Conservation (phyloP, 1,140 invertebrate species). For the Bombus sylvicola region DNA sequence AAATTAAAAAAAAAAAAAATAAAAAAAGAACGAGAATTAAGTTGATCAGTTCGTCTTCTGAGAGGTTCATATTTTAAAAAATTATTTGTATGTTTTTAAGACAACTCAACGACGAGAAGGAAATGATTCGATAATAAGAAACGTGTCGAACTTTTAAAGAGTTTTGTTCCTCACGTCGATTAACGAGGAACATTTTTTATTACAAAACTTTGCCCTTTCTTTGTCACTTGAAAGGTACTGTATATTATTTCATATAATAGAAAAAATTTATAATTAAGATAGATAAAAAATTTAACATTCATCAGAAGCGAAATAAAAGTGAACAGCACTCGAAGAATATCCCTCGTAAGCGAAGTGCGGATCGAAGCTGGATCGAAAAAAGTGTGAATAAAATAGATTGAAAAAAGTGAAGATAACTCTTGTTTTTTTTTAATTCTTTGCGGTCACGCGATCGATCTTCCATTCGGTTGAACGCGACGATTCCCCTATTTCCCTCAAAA, state of each 20-base stretch:
- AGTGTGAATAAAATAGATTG: neutral
- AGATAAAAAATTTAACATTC: neutral
- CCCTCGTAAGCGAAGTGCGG: neutral
- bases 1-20: too few relatives aligned
- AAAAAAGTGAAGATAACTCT: neutral
- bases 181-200: neutral
- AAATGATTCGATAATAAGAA: neutral
- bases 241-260: neutral
- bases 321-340: neutral
- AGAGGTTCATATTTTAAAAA: too few relatives aligned
- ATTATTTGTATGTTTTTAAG: neutral
- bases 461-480: constrained; percentile 59
- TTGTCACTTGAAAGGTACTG: neutral
- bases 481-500: constrained; percentile 17
- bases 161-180: neutral
- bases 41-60: too few relatives aligned
- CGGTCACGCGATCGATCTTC: constrained; percentile 59
- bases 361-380: neutral
- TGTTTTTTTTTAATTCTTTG: constrained; percentile 19
- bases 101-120: neutral
- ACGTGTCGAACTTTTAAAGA: neutral
- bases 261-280: neutral
- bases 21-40: too few relatives aligned
- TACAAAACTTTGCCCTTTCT: neutral
- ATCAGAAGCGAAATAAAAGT: neutral